These are phyloP conservation scores for Mantis religiosa DNA, from an alignment of 2,888 invertebrate genomes.

Conservation along the genomic window DNA sequence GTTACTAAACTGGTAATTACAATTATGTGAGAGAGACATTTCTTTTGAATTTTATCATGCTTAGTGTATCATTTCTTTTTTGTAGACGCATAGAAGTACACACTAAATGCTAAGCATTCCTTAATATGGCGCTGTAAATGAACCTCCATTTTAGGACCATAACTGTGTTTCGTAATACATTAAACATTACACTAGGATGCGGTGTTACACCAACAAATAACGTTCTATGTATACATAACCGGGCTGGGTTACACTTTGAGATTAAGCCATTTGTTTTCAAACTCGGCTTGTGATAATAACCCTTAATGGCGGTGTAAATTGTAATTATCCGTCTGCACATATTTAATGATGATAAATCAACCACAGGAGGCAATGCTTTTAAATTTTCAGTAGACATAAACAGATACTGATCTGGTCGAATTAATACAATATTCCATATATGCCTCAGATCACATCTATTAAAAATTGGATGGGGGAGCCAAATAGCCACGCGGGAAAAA, in stretches of 20 bases:
- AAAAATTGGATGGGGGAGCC: too few relatives aligned
- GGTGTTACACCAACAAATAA: background rate
- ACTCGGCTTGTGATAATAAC: background rate
- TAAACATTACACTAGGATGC: background rate
- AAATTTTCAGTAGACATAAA: background rate
- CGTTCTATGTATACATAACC: background rate
- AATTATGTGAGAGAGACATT: too few relatives aligned
- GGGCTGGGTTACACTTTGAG: background rate
- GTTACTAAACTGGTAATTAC: too few relatives aligned
- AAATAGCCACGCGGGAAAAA: too few relatives aligned
- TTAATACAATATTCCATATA: too few relatives aligned
- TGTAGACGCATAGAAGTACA: too few relatives aligned
- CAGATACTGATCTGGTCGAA: background rate
- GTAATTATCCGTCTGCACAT: background rate
- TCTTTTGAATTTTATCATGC: too few relatives aligned
- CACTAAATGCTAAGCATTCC: background rate
- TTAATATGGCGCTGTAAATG: background rate
- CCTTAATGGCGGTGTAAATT: background rate
- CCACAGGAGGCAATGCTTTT: background rate
- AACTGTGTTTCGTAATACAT: too few relatives aligned
- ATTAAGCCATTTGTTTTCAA: background rate
- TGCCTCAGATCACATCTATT: too few relatives aligned
- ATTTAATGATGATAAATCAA: background rate
- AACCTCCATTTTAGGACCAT: background rate
- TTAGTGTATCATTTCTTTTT: too few relatives aligned